phyloP scores from a whole-genome alignment of 2,888 invertebrate species.

The Sarcophaga variegata region DNA sequence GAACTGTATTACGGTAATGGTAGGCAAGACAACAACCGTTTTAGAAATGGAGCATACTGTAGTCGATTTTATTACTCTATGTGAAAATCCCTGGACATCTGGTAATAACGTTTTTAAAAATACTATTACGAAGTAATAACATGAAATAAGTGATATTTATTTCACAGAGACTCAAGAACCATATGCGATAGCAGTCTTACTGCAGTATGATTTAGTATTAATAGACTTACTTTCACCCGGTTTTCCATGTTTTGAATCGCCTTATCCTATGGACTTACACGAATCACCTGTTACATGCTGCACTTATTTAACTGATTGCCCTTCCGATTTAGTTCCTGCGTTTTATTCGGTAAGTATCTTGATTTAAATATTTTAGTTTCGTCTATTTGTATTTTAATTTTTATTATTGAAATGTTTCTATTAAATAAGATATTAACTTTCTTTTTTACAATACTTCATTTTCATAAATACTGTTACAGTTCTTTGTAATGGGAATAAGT shows the following conservation, averaged over 20 bases:
- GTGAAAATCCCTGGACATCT: conserved; percentile 94
- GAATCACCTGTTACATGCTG: conserved; percentile 99
- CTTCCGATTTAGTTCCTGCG: conserved; percentile 98
- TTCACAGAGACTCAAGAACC: conserved; percentile 96
- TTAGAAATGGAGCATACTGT: conserved; percentile 99
- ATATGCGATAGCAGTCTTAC: conserved; percentile 97
- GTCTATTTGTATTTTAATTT: no score
- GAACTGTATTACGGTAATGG: conserved; percentile 97
- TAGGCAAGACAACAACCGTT: conserved; percentile 97
- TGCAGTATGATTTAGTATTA: conserved; percentile 98
- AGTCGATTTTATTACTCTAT: conserved; percentile 97
- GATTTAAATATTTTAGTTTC: no score
- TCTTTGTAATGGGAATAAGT: no score
- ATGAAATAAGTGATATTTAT: no score
- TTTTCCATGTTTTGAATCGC: conserved; percentile 99
- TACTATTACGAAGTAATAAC: no score
- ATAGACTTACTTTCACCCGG: conserved; percentile 97
- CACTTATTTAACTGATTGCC: conserved; percentile 98
- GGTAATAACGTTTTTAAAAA: conserved; percentile 60
- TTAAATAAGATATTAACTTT: no score
- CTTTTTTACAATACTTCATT: no score
- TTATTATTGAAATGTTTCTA: no score
- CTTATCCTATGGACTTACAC: conserved; percentile 99
- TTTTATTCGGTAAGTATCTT: conserved; percentile 90
- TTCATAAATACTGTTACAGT: no score